Percentiles rank a stretch among this genome's conserved stretches.
Evolutionary conservation across 2,113 vertebrate genomes (phyloP).

Genomic region (Carettochelys insculpta): DNA sequence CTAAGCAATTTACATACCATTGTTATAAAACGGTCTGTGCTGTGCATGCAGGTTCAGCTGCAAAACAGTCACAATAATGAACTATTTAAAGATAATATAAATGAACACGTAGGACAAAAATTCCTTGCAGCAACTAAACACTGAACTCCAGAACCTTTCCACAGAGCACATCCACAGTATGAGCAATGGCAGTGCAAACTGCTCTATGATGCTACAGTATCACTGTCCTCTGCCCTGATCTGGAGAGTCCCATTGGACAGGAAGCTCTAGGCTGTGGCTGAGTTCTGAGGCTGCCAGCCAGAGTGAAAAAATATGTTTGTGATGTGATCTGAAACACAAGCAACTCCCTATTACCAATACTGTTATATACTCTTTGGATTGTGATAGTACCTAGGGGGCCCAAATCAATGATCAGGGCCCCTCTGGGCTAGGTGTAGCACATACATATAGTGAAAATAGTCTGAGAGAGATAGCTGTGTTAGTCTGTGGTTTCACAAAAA

Average conservation of each 20-base stretch:
- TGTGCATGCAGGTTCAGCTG: rapidly evolving
- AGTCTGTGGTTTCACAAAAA: too few relatives aligned
- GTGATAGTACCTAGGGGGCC: background rate
- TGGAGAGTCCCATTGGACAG: background rate
- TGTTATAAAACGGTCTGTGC: rapidly evolving
- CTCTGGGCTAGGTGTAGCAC: background rate
- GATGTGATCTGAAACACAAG: background rate
- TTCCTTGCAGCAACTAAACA: rapidly evolving
- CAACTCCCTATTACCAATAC: background rate
- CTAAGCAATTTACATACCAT: rapidly evolving
- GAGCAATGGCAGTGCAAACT: rapidly evolving
- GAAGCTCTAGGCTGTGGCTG: too few relatives aligned
- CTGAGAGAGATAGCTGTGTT: too few relatives aligned
- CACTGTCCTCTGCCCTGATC: background rate
- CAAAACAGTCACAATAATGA: background rate
- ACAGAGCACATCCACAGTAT: background rate
- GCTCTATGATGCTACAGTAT: background rate
- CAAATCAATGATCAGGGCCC: background rate
- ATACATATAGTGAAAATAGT: background rate
- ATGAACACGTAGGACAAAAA: background rate
- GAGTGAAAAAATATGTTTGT: background rate
- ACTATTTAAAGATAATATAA: rapidly evolving
- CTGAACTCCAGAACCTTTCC: background rate
- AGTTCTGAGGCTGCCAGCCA: background rate
- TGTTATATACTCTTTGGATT: background rate